A percentile compares a stretch with the other conserved stretches of the same genome.
Evolutionary conservation across 2,113 vertebrate species (phyloP).

Genomic region (Psophia crepitans): DNA sequence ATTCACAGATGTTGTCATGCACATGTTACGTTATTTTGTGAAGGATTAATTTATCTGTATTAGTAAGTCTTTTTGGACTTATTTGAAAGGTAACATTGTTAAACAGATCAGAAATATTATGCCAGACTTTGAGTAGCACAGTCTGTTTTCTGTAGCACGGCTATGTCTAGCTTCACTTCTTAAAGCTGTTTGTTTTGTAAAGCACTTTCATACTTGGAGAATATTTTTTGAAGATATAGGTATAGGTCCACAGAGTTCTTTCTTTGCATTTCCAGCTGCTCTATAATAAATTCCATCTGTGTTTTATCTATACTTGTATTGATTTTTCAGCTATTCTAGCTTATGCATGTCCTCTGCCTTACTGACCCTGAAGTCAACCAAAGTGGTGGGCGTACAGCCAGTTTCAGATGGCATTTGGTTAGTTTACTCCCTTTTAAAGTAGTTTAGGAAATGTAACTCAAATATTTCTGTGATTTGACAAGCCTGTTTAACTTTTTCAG

Average conservation of each 20-base stretch:
- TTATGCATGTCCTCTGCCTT: constrained; percentile 29
- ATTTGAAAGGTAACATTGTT: neutral
- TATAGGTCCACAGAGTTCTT: neutral
- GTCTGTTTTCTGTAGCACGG: neutral
- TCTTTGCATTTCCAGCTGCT: constrained; percentile 4
- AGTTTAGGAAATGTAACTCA: constrained; percentile 65
- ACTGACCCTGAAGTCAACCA: neutral
- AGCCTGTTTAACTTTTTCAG: constrained; percentile 48
- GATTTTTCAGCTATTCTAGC: constrained; percentile 3
- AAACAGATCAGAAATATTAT: neutral
- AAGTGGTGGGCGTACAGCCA: constrained; percentile 49
- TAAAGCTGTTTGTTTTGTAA: neutral
- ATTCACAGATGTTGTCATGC: neutral
- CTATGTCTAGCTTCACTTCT: neutral
- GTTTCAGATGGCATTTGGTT: constrained; percentile 46
- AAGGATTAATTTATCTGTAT: neutral
- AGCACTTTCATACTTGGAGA: neutral
- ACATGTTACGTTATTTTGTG: neutral
- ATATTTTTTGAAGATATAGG: neutral
- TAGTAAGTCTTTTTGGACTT: neutral
- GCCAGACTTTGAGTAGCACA: neutral
- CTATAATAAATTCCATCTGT: neutral
- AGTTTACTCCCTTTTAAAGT: constrained; percentile 60
- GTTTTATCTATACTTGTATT: constrained; percentile 4
- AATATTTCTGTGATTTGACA: constrained; percentile 47